phyloP scores from a whole-genome alignment of 2,797 vertebrate genomes.

The Ptychobarbus kaznakovi region DNA sequence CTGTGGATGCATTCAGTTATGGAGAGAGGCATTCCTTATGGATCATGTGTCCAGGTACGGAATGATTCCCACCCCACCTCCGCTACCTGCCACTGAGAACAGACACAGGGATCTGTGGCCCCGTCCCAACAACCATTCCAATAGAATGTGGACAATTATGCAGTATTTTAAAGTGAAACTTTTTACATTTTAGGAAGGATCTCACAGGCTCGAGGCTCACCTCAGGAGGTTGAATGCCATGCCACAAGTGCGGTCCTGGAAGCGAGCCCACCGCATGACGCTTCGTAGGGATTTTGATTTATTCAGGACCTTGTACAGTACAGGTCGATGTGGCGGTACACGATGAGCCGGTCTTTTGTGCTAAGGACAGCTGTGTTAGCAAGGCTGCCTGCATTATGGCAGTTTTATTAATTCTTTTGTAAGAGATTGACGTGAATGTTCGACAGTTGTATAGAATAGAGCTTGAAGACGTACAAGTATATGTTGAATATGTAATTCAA shows the following conservation, averaged over 20 bases:
- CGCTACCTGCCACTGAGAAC: slow-evolving; percentile 32
- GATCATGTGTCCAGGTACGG: slow-evolving; percentile 64
- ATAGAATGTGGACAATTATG: slow-evolving; percentile 8
- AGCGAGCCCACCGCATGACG: background rate
- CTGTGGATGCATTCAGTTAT: slow-evolving; percentile 57
- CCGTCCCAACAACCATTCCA: background rate
- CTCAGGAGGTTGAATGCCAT: background rate
- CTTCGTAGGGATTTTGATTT: slow-evolving; percentile 22
- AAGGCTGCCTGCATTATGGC: slow-evolving; percentile 40
- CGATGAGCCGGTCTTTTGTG: slow-evolving; percentile 26
- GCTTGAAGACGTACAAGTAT: slow-evolving; percentile 43
- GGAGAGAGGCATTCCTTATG: slow-evolving; percentile 59
- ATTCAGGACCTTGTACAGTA: slow-evolving; percentile 38
- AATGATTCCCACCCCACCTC: slow-evolving; percentile 58
- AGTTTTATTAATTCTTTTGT: slow-evolving; percentile 43
- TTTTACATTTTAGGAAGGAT: background rate
- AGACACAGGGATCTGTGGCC: slow-evolving; percentile 26
- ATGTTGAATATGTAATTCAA: slow-evolving; percentile 44
- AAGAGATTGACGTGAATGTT: slow-evolving; percentile 37
- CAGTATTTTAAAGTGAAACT: background rate
- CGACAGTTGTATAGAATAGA: slow-evolving; percentile 33
- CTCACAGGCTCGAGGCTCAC: background rate
- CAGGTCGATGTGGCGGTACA: slow-evolving; percentile 22
- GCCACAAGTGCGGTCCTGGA: background rate
- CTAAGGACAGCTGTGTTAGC: slow-evolving; percentile 50